Evolutionary conservation across 1,140 invertebrate species (phyloP), one percentile per base, ranked within the genome.

Genomic region (Leptestheria dahalacensis): DNA sequence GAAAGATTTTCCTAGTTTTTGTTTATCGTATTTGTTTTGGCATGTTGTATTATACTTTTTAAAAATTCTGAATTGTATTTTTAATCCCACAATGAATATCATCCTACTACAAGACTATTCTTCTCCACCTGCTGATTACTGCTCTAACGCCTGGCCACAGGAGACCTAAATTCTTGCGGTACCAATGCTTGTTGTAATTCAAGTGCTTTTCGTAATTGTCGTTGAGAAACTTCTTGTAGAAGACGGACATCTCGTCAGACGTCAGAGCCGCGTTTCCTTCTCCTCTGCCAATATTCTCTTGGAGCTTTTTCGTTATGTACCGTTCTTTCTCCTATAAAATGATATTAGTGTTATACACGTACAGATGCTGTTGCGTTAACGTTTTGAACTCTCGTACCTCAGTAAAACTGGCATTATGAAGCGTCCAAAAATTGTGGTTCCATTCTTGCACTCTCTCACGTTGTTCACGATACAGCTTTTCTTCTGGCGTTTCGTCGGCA

Each of bases 201-300:
- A 28, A 12, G 18, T 56, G 53, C 1, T 41, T 26, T 15, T 18
- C 21, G 18, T 56, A 33, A 18, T 56, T 56, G 4, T 56, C 53
- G n/a, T 56, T 41, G 12, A 56, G 26, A 56, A 56, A 56, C 41
- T 29, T 56, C 26, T 56, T 56, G 24, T 56, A 56, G 53, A 56
- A 56, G n/a, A 56, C 28, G 12, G 53, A 56, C 53, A 56, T 56
- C 20, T 56, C 53, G 33, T 56, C 53, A 20, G 53, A 56, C 25
- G 53, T 25, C 3, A 56, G 24, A 2, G 41, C 23, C 21, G 26
- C 20, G 6, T 56, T 56, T 0, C 3, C 23, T 18, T 23, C 20
- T 12, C 18, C 21, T 10, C 41, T 20, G 23, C 12, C 12, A 25
- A 23, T 23, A 21, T 56, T 56, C 20, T 56, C 53, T 12, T 29